phyloP scores from a whole-genome alignment of 2,113 vertebrate genomes.

The Anarrhichthys ocellatus region DNA sequence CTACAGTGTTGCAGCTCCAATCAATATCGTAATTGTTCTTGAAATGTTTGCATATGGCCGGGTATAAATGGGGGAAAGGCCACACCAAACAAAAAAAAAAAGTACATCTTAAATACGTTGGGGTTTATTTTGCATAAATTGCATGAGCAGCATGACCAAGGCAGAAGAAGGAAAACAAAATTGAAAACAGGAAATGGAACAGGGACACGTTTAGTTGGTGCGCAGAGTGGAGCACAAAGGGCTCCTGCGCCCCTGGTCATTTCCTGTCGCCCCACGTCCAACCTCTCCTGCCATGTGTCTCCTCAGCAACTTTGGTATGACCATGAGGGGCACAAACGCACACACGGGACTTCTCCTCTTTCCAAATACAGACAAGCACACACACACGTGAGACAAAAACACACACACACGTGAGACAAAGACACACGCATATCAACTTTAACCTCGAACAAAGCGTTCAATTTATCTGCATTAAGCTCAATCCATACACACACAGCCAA shows the following conservation, averaged over 20 bases:
- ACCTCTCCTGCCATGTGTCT: slow-evolving; percentile 36
- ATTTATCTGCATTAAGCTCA: not conserved
- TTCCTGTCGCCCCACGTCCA: slow-evolving; percentile 62
- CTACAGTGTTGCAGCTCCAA: not conserved
- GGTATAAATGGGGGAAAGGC: not conserved
- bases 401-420: slow-evolving; percentile 22
- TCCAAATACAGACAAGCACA: slow-evolving; percentile 23
- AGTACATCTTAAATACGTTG: not conserved
- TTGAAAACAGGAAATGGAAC: slow-evolving; percentile 68
- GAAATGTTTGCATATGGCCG: not conserved
- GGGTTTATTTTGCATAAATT: not conserved
- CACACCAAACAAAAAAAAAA: not conserved
- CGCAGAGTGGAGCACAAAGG: slow-evolving; percentile 36
- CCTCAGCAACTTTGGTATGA: slow-evolving; percentile 33
- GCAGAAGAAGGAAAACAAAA: slow-evolving; percentile 6
- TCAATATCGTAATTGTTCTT: not conserved
- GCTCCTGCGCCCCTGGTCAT: slow-evolving; percentile 48
- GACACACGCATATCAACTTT: not conserved
- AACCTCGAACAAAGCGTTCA: not conserved
- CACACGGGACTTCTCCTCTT: slow-evolving; percentile 10
- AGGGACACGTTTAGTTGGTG: slow-evolving; percentile 41
- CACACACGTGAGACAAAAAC: not conserved
- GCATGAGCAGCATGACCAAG: not conserved
- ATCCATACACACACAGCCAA: not conserved
- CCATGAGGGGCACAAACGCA: slow-evolving; percentile 6